Percentiles rank a stretch among this genome's conserved stretches.
phyloP scores from a whole-genome alignment of 2,113 vertebrate genomes.

The Egretta garzetta region DNA sequence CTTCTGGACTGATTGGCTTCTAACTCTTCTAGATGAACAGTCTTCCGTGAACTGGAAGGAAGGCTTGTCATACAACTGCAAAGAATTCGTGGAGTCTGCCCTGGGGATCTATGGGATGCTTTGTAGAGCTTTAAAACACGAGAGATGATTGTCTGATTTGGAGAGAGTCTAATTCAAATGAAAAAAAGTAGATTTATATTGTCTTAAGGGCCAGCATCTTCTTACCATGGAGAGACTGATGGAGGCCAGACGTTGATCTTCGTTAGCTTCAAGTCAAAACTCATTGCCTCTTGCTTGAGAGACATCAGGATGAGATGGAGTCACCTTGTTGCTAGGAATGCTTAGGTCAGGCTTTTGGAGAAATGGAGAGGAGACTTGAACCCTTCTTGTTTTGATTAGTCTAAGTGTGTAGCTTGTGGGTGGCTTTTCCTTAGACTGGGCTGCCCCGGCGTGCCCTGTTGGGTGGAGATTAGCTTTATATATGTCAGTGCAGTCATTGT shows the following conservation, averaged over 20 bases:
- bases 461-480: not conserved
- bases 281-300: not conserved
- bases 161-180: not conserved
- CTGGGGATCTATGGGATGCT: not conserved
- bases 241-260: not conserved
- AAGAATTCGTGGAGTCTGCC: not conserved
- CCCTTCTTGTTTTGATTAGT: not conserved
- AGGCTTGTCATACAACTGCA: not conserved
- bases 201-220: not conserved
- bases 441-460: not conserved
- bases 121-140: not conserved
- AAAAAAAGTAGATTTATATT: not conserved
- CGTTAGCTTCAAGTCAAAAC: not conserved
- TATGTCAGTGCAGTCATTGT: not conserved
- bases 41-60: not conserved
- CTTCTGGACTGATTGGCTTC: not conserved
- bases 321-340: not conserved
- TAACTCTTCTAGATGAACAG: not conserved
- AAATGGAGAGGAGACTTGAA: not conserved
- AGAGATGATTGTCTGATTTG: not conserved
- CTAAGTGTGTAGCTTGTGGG: not conserved
- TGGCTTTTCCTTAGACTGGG: not conserved
- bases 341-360: not conserved
- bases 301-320: not conserved
- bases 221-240: fast-evolving